Base-by-base conservation (phyloP, 2,888 invertebrate species). In the Cyclophora albipunctata region DNA sequence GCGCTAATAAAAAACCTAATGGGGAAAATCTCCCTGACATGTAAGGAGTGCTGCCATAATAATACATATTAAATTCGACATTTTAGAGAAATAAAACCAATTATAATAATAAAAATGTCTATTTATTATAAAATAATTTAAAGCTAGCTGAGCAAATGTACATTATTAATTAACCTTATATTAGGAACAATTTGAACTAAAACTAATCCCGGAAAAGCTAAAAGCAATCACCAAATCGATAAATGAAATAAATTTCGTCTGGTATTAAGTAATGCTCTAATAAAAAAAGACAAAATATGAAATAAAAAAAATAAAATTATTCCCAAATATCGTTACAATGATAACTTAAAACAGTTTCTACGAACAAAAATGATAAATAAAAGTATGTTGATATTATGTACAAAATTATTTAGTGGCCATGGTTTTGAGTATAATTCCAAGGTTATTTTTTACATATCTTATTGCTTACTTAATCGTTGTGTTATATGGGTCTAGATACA, bases 151-250 rank as follows among this genome's bases (percentile, higher is more conserved):
- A 82, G 80, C 82, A 78, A 81, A 72, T 56, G 55, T 65, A 67
- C 62, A 63, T 57, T 40, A 48, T 60, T 71, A 61, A 61, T 60
- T 71, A 60, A 61, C 61, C 67, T 70, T 73, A 51, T 41, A 69
- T 73, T 81, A 83, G 82, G 81, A 81, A 82, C 81, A 62, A 81
- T 75, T 72, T 75, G 68, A 73, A 65, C 66, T 74, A 73, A 54
- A 65, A 64, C 74, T 76, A 77, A 64, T 55, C 67, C 63, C 49
- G 49, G 46, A 45, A 54, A 47, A 48, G 44, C 34, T 48, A 49
- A 51, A 52, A 52, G 53, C 7, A 3, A 7, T 20, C n/a, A 53
- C 49, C 56, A 56, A 53, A 56, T 53, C 51, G 54, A 51, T 47
- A 49, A n/a, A 48, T 49, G 45, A 46, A 48, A 45, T 51, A 42